Percentiles rank a stretch among this genome's conserved stretches.
Evolutionary conservation across 2,888 invertebrate genomes (phyloP).

Genomic region (Reticulitermes lucifugus): DNA sequence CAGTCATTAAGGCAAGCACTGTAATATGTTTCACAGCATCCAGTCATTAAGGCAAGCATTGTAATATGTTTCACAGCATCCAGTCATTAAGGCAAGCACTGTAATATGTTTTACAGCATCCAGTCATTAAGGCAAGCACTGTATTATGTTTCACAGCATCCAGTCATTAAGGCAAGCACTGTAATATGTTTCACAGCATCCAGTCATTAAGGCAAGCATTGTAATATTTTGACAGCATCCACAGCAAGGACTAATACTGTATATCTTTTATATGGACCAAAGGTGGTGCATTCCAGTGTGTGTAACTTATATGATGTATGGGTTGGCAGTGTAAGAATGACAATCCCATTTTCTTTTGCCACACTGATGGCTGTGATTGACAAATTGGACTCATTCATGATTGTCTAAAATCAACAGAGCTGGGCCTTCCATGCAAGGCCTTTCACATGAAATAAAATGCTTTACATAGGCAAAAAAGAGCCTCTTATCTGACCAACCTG

Average conservation of each 20-base stretch:
- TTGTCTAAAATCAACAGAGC: constrained; percentile 54
- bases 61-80: background rate
- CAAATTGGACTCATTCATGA: constrained; percentile 54
- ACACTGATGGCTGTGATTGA: constrained; percentile 49
- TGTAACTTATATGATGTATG: constrained; percentile 57
- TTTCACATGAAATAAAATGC: constrained; percentile 54
- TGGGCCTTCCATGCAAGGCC: constrained; percentile 55
- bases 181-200: too few relatives aligned
- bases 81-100: background rate
- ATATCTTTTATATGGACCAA: background rate
- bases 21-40: too few relatives aligned
- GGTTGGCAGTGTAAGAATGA: constrained; percentile 57
- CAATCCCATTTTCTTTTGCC: constrained; percentile 52
- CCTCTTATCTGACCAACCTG: constrained; percentile 40
- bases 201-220: too few relatives aligned
- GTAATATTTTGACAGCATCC: too few relatives aligned
- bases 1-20: too few relatives aligned
- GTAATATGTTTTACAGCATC: background rate
- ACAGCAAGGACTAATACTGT: too few relatives aligned
- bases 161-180: too few relatives aligned
- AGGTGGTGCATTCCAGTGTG: constrained; percentile 57
- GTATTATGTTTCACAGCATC: too few relatives aligned
- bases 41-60: too few relatives aligned
- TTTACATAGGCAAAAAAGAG: constrained; percentile 32
- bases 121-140: too few relatives aligned